Evolutionary conservation across 2,888 invertebrate genomes (phyloP).

Genomic region (Seira ritae): DNA sequence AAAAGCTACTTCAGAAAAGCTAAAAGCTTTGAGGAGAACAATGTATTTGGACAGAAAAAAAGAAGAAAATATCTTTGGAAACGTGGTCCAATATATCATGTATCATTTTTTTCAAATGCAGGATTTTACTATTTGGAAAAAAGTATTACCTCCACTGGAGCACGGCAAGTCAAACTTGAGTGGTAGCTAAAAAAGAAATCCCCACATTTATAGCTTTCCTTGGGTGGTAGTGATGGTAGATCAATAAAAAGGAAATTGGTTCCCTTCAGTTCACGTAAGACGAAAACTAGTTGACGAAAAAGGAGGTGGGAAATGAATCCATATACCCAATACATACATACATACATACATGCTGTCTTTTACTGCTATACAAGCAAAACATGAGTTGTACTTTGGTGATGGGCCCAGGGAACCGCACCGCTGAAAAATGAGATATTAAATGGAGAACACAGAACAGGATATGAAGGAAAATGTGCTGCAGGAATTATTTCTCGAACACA

Average conservation of each 20-base stretch:
- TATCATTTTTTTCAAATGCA: slow-evolving; percentile 15
- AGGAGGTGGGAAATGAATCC: slow-evolving; percentile 33
- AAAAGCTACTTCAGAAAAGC: not conserved
- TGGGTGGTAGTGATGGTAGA: slow-evolving; percentile 26
- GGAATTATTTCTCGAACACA: not conserved
- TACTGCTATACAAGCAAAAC: not conserved
- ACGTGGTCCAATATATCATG: slow-evolving; percentile 17
- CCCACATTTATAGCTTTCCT: not conserved
- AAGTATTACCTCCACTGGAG: not conserved
- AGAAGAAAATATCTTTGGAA: not conserved
- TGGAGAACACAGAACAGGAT: not conserved
- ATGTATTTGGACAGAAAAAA: not conserved
- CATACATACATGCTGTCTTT: too few species aligned
- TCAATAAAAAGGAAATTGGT: slow-evolving; percentile 67
- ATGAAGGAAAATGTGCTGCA: slow-evolving; percentile 1
- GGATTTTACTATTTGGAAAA: not conserved
- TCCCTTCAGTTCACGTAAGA: slow-evolving; percentile 32
- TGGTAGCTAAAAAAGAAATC: not conserved
- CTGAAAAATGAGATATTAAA: slow-evolving; percentile 15
- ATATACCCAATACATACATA: slow-evolving; percentile 1
- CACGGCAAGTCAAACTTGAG: not conserved
- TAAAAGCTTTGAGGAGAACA: slow-evolving; percentile 2
- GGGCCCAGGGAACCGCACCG: too few species aligned
- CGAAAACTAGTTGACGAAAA: slow-evolving; percentile 40
- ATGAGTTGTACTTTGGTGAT: not conserved